Conservation (phyloP, 2,888 invertebrate genomes). For the Anoncus sp. region DNA sequence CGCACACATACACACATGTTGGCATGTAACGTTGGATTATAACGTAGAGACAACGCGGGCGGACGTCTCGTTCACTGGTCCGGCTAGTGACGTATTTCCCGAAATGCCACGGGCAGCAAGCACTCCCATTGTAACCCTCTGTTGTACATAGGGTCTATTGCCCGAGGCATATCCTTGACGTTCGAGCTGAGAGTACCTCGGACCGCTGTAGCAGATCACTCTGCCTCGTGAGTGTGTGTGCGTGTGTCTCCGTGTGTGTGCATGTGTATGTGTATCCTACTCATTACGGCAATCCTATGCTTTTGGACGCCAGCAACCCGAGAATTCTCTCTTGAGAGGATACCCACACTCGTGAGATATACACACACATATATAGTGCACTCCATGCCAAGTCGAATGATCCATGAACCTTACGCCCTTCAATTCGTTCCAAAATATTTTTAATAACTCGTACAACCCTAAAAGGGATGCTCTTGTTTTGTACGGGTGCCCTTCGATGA, state of each 20-base stretch:
- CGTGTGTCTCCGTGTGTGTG: slow-evolving; percentile 30
- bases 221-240: slow-evolving; percentile 25
- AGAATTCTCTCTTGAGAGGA: background rate
- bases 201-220: slow-evolving; percentile 29
- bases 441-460: slow-evolving; percentile 15
- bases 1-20: background rate
- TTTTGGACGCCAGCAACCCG: background rate
- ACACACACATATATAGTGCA: too few species aligned
- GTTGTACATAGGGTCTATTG: slow-evolving; percentile 43
- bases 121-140: slow-evolving; percentile 76
- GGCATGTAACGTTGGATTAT: slow-evolving; percentile 14
- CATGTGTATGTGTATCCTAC: slow-evolving; percentile 19
- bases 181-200: slow-evolving; percentile 26
- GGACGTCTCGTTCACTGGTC: slow-evolving; percentile 52
- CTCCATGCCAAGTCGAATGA: too few species aligned
- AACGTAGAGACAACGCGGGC: background rate
- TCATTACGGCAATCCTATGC: background rate
- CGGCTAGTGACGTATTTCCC: slow-evolving; percentile 72
- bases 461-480: too few species aligned
- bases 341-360: too few species aligned
- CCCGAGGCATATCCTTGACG: slow-evolving; percentile 53
- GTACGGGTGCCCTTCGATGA: too few species aligned
- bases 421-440: too few species aligned
- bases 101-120: slow-evolving; percentile 76
- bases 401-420: too few species aligned